Conservation (phyloP, 2,797 vertebrate species). For the Streptopelia turtur region DNA sequence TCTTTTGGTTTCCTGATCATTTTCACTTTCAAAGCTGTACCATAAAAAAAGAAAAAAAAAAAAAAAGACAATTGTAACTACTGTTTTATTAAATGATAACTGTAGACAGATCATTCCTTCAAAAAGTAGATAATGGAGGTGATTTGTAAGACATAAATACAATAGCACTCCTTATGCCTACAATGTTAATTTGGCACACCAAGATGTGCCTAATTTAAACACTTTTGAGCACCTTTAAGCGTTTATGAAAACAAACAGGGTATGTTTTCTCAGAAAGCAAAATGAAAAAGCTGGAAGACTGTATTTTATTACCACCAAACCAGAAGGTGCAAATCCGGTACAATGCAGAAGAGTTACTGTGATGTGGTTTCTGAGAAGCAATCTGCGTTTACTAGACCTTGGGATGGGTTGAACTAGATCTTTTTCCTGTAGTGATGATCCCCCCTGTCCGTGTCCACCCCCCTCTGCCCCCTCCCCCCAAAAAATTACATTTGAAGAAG, state of each 20-base stretch:
- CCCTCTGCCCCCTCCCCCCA: too few species aligned
- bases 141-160: background rate
- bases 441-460: too few species aligned
- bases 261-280: background rate
- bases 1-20: background rate
- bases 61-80: background rate
- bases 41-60: background rate
- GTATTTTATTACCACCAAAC: background rate
- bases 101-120: background rate
- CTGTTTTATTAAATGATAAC: background rate
- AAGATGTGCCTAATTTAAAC: background rate
- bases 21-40: background rate
- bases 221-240: background rate
- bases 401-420: background rate
- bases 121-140: background rate
- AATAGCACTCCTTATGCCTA: background rate
- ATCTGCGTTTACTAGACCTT: background rate
- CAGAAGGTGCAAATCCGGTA: background rate
- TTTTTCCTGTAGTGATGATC: background rate
- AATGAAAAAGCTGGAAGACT: background rate
- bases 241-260: constrained; percentile 1
- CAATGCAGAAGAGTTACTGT: background rate
- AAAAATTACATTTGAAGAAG: background rate
- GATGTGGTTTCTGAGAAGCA: background rate
- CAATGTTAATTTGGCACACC: background rate